phyloP scores from a whole-genome alignment of 2,888 invertebrate genomes.

The Sialis fuliginosa region DNA sequence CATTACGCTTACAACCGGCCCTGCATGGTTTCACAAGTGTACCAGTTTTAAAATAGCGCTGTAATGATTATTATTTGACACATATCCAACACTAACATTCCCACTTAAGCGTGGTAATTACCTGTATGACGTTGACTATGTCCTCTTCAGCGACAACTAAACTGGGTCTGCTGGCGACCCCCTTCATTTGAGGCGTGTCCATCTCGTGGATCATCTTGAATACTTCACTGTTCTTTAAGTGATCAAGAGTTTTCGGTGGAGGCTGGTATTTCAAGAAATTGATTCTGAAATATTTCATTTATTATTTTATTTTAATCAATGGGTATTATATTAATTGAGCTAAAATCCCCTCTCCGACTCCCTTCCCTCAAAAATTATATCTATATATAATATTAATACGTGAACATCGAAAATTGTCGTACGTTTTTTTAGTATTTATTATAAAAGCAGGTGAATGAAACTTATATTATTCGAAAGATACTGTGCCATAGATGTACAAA shows the following conservation, averaged over 20 bases:
- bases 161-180: slow-evolving; percentile 44
- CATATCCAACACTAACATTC: background rate
- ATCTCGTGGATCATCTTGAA: slow-evolving; percentile 64
- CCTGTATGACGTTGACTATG: slow-evolving; percentile 6
- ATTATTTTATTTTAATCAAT: too few species aligned
- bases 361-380: too few species aligned
- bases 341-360: too few species aligned
- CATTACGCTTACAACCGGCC: background rate
- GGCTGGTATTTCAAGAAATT: slow-evolving; percentile 85
- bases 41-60: background rate
- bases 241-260: slow-evolving; percentile 53
- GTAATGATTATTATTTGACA: background rate
- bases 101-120: background rate
- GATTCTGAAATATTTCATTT: slow-evolving; percentile 37
- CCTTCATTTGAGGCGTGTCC: slow-evolving; percentile 38
- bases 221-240: slow-evolving; percentile 61
- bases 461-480: too few species aligned
- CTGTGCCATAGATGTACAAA: too few species aligned
- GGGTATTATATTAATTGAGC: too few species aligned
- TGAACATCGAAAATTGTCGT: too few species aligned
- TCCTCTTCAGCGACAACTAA: slow-evolving; percentile 52
- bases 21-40: background rate
- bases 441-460: too few species aligned
- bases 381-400: too few species aligned
- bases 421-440: too few species aligned